Base-by-base conservation (phyloP, 2,888 invertebrate genomes). In the Nemotelus pantherinus region DNA sequence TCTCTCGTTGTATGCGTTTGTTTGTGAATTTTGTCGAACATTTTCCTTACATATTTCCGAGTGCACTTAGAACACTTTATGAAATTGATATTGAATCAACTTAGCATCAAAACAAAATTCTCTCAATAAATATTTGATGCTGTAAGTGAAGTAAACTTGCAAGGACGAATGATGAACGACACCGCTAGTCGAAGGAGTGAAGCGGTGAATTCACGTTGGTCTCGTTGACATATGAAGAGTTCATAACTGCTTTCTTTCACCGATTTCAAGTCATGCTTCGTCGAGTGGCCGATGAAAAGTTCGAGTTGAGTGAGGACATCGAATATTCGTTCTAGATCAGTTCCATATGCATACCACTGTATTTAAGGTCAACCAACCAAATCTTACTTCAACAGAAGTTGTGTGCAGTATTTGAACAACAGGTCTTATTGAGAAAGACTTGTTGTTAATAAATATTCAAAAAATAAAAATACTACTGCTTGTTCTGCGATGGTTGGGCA, bases 61-160 rank as follows among this genome's bases (percentile, higher is more conserved):
- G 25, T 70, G 70, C 70, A 70, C 53, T 70, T 55, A 53, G 70
- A 55, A 70, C 70, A 70, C 70, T 70, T 70, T 70, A 43, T 70
- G 70, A 70, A 70, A 70, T 70, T 70, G 70, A 70, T 70, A 70
- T 70, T 70, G 70, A 70, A 70, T 70, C 70, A 70, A 55, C 70
- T 70, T 43, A 70, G 53, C 70, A 70, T 70, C 70, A 70, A 70
- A 70, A 70, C 70, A 70, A 70, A 70, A 70, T 74, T 74, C 60
- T 63, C 43, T 48, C 41, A 25, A 60, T 74, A 60, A 74, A 74
- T 74, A 74, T 74, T 74, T 74, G 50, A 74, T 74, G 63, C 41
- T 74, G 74, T 74, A 74, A 74, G 50, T 60, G 74, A 48, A 74
- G 63, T 50, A 48, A 74, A 74, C 74, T 74, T 60, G 63, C 63